A percentile compares a stretch with the other conserved stretches of the same genome.
phyloP scores from a whole-genome alignment of 1,140 invertebrate species.

The Drosophila prosaltans region DNA sequence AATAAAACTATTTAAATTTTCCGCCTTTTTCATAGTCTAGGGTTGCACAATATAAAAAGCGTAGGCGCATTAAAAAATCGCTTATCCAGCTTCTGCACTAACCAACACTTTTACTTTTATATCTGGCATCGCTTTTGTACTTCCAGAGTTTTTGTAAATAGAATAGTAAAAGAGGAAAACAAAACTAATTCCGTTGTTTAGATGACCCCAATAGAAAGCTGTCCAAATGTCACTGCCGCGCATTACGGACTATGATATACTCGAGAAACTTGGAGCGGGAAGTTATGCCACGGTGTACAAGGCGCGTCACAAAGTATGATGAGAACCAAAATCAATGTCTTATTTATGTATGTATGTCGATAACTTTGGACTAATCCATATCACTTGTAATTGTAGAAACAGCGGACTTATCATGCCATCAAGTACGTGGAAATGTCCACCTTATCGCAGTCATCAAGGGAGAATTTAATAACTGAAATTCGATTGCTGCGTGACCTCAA shows the following conservation, averaged over 20 bases:
- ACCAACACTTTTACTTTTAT: not conserved
- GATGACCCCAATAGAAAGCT: constrained; percentile 30
- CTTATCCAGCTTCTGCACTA: too few relatives aligned
- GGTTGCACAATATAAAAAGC: too few relatives aligned
- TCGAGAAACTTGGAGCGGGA: constrained; percentile 93
- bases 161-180: not conserved
- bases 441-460: constrained; percentile 89
- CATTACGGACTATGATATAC: constrained; percentile 87
- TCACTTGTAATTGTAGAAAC: constrained; percentile 55
- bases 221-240: constrained; percentile 84
- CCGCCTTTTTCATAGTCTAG: too few relatives aligned
- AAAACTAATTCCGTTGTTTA: constrained; percentile 11
- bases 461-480: constrained; percentile 94
- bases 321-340: not conserved
- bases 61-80: too few relatives aligned
- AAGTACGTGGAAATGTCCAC: constrained; percentile 92
- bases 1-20: too few relatives aligned
- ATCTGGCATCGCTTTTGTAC: not conserved
- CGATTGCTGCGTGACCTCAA: constrained; percentile 90
- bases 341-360: not conserved
- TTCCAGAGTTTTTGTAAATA: not conserved
- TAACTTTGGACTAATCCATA: constrained; percentile 16
- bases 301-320: constrained; percentile 89
- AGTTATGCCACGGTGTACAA: constrained; percentile 94
- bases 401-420: constrained; percentile 84